Percentiles rank a stretch among this genome's conserved stretches.
These are phyloP conservation scores for Martes flavigula DNA, from an alignment of 2,797 vertebrate genomes.

Conservation along the genomic window DNA sequence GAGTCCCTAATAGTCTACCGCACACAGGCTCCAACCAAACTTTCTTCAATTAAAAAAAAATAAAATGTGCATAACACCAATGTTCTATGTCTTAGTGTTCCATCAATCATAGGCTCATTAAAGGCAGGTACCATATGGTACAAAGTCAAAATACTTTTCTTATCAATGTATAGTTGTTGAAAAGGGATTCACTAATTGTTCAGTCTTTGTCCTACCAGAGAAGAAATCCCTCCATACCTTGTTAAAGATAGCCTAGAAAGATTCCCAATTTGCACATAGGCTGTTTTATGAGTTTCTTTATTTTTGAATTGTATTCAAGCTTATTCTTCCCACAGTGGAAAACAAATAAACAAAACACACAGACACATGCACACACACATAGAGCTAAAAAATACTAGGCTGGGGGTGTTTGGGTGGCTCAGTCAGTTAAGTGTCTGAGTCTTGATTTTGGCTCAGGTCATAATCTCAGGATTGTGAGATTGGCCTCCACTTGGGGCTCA, in stretches of 20 bases:
- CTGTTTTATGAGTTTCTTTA: background rate
- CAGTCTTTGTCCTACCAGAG: background rate
- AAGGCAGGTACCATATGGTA: background rate
- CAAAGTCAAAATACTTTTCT: background rate
- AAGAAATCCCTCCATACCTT: background rate
- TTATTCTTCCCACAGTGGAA: background rate
- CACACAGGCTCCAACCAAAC: background rate
- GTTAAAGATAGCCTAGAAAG: background rate
- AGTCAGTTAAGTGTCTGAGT: background rate
- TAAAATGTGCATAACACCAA: background rate
- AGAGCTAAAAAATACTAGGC: background rate
- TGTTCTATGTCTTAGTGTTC: background rate
- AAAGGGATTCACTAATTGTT: background rate
- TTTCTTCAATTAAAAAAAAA: background rate
- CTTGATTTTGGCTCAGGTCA: background rate
- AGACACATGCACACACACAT: background rate
- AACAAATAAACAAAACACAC: background rate
- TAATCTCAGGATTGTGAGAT: background rate
- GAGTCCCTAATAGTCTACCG: background rate
- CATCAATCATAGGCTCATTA: background rate
- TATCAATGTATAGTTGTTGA: background rate
- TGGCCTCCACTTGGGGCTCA: background rate
- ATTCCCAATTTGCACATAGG: background rate
- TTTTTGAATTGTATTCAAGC: background rate
- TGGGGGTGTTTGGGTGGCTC: background rate